These are phyloP conservation scores for Rhabdomys dilectus DNA, from an alignment of 2,113 vertebrate species.

Conservation along the genomic window DNA sequence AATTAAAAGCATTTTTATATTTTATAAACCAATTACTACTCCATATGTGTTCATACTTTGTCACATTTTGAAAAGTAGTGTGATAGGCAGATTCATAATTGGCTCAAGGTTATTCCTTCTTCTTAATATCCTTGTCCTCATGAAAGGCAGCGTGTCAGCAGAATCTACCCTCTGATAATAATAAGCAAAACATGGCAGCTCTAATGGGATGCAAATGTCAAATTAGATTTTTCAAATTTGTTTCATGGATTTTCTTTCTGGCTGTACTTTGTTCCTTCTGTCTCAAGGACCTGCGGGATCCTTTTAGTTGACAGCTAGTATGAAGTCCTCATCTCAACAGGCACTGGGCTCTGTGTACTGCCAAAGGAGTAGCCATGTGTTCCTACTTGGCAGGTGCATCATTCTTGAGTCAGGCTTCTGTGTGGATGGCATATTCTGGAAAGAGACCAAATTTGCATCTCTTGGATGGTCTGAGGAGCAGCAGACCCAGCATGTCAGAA, in stretches of 20 bases:
- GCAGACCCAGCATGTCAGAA: not conserved
- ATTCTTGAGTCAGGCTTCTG: not conserved
- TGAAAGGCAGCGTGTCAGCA: not conserved
- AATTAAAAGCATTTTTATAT: not conserved
- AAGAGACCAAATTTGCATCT: not conserved
- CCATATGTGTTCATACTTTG: not conserved
- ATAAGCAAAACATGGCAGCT: not conserved
- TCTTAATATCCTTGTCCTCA: not conserved
- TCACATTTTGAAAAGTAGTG: not conserved
- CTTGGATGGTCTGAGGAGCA: not conserved
- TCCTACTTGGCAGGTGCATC: not conserved
- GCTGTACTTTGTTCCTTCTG: not conserved
- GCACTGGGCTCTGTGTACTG: not conserved
- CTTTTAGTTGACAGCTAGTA: constrained; percentile 5
- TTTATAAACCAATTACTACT: not conserved
- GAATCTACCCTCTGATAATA: not conserved
- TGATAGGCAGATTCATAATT: not conserved
- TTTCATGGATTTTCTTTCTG: not conserved
- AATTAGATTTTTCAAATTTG: not conserved
- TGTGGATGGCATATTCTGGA: not conserved
- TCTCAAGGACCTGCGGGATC: not conserved
- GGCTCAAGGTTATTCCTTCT: not conserved
- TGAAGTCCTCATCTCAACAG: not conserved
- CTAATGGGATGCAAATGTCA: not conserved
- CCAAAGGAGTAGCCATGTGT: not conserved